Percentiles rank a stretch among this genome's conserved stretches.
These are phyloP conservation scores for Microtus richardsoni DNA, from an alignment of 2,113 vertebrate species.

Conservation along the genomic window DNA sequence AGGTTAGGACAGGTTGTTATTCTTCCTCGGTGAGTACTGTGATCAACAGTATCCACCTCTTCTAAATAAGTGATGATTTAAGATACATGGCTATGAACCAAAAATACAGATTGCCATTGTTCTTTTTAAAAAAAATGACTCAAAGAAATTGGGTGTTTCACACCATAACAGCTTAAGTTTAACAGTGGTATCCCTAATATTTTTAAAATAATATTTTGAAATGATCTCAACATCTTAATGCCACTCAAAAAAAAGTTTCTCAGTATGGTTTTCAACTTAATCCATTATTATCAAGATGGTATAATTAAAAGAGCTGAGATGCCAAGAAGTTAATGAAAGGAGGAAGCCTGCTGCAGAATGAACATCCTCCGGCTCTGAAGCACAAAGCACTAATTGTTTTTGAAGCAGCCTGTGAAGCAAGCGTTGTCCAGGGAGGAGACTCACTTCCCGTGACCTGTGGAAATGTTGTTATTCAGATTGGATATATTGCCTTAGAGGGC, in stretches of 20 bases:
- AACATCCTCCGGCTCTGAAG: constrained; percentile 27
- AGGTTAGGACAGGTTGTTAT: neutral
- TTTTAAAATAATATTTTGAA: constrained; percentile 49
- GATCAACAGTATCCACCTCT: neutral
- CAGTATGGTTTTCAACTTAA: constrained; percentile 38
- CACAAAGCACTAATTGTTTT: constrained; percentile 62
- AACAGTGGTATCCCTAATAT: neutral
- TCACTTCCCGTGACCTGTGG: neutral
- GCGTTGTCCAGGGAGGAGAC: neutral
- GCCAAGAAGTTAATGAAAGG: constrained; percentile 53
- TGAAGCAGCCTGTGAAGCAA: neutral
- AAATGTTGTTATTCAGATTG: neutral
- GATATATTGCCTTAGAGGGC: neutral
- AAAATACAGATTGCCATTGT: neutral
- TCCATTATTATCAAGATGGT: neutral
- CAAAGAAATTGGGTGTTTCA: neutral
- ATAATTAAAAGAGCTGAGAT: constrained; percentile 58
- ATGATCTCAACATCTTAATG: neutral
- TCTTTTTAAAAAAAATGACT: neutral
- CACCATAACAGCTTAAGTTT: neutral
- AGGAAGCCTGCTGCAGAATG: neutral
- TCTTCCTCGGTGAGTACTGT: accelerated
- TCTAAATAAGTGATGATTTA: neutral
- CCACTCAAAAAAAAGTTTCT: constrained; percentile 1
- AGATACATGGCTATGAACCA: neutral